Evolutionary conservation across 2,797 vertebrate genomes (phyloP).

Genomic region (Champsocephalus gunnari): DNA sequence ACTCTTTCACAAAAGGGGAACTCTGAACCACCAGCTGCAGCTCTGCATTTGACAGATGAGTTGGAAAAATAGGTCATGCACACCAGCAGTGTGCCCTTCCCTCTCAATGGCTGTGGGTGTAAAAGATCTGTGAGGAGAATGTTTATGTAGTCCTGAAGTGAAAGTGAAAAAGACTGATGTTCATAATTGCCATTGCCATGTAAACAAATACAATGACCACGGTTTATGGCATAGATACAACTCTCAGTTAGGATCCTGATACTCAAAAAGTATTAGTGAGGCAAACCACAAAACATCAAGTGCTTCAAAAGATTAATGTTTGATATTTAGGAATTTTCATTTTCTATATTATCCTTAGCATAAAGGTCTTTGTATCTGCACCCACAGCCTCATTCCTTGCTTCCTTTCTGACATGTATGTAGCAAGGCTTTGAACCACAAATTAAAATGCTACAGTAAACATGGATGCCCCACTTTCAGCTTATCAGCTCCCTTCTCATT

Average conservation of each 20-base stretch:
- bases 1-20: constrained; percentile 60
- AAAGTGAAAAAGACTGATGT: constrained; percentile 37
- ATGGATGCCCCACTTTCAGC: constrained; percentile 45
- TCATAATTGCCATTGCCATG: not conserved
- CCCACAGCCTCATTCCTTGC: not conserved
- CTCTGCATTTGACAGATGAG: constrained; percentile 63
- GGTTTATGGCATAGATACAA: constrained; percentile 14
- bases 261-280: not conserved
- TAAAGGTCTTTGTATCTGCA: constrained; percentile 6
- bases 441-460: constrained; percentile 21
- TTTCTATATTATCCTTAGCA: not conserved
- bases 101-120: constrained; percentile 52
- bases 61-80: constrained; percentile 83
- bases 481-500: constrained; percentile 7
- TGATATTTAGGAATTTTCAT: not conserved
- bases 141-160: constrained; percentile 30
- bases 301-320: constrained; percentile 11
- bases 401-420: constrained; percentile 3
- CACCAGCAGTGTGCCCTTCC: constrained; percentile 71
- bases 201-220: not conserved
- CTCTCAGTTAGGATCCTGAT: constrained; percentile 2
- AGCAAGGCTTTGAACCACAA: constrained; percentile 26
- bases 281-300: constrained; percentile 14
- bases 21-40: constrained; percentile 70
- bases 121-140: constrained; percentile 32